These are phyloP conservation scores for Galaxea fascicularis DNA, from an alignment of 92 coral and sea anemone species.

Conservation along the genomic window DNA sequence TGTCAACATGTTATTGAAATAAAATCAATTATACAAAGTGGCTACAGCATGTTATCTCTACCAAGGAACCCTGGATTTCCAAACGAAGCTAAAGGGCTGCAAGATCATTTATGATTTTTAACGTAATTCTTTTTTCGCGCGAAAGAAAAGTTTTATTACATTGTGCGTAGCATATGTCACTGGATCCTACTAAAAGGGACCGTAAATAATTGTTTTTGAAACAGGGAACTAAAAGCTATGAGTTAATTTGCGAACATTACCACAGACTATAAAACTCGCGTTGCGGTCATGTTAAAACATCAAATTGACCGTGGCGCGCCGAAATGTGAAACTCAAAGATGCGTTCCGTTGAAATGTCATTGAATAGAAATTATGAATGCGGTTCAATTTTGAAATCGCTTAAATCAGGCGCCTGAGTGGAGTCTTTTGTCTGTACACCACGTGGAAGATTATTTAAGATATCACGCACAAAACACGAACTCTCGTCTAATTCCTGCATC, in stretches of 20 bases:
- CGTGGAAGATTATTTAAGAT: conserved; percentile 33
- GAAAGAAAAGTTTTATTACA: background rate
- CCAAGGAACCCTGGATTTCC: background rate
- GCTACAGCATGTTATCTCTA: background rate
- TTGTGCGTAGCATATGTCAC: conserved; percentile 1
- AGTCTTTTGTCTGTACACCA: conserved; percentile 44
- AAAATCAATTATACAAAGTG: conserved; percentile 55
- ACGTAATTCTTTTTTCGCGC: background rate
- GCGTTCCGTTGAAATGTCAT: background rate
- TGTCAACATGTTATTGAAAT: conserved; percentile 53
- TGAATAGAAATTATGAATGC: conserved; percentile 19
- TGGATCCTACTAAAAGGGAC: conserved; percentile 12
- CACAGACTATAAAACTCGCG: background rate
- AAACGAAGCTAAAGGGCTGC: background rate
- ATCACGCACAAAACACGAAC: conserved; percentile 8
- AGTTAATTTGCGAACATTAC: conserved; percentile 5
- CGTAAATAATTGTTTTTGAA: background rate
- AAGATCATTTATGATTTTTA: background rate
- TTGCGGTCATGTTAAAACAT: background rate
- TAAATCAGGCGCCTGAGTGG: conserved; percentile 44
- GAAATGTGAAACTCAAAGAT: conserved; percentile 5
- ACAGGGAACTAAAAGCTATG: background rate
- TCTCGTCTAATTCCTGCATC: background rate
- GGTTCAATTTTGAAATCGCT: conserved; percentile 13
- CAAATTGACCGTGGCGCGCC: background rate